Evolutionary conservation across 2,113 vertebrate genomes (phyloP).

Genomic region (Forbesichthys agassizii): DNA sequence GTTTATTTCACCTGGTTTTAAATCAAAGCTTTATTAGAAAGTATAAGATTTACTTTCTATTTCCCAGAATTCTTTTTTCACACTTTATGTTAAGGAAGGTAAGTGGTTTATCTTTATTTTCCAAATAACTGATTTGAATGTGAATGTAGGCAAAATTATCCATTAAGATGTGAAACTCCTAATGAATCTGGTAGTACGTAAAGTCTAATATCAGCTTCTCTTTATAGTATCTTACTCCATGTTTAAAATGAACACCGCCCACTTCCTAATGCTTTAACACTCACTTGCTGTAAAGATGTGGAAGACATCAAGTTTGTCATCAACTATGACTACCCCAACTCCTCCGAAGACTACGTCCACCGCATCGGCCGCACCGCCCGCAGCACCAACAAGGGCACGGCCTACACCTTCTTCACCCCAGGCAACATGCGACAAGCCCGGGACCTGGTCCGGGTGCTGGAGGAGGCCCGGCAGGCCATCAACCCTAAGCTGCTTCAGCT

Average conservation of each 20-base stretch:
- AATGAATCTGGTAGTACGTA: not conserved
- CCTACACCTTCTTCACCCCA: conserved; percentile 98
- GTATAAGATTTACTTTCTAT: not conserved
- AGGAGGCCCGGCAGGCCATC: conserved; percentile 96
- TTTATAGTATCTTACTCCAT: not conserved
- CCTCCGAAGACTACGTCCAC: conserved; percentile 97
- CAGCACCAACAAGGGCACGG: conserved; percentile 98
- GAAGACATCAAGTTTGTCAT: conserved; percentile 99
- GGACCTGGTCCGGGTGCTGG: conserved; percentile 92
- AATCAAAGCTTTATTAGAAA: not conserved
- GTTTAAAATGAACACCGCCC: too few relatives aligned
- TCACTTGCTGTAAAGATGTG: conserved; percentile 82
- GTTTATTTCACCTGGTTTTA: not conserved
- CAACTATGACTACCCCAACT: conserved; percentile 99
- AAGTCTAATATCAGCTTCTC: not conserved
- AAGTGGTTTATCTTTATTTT: conserved; percentile 40
- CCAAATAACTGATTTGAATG: too few relatives aligned
- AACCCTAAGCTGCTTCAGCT: conserved; percentile 97
- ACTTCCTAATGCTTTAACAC: conserved; percentile 12
- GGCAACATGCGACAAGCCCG: conserved; percentile 95
- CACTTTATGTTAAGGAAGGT: conserved; percentile 43
- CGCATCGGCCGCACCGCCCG: conserved; percentile 96
- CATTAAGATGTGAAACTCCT: not conserved
- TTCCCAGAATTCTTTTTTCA: conserved; percentile 26
- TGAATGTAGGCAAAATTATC: too few relatives aligned